Conservation (phyloP, 2,888 invertebrate genomes). For the Ligdia adustata region DNA sequence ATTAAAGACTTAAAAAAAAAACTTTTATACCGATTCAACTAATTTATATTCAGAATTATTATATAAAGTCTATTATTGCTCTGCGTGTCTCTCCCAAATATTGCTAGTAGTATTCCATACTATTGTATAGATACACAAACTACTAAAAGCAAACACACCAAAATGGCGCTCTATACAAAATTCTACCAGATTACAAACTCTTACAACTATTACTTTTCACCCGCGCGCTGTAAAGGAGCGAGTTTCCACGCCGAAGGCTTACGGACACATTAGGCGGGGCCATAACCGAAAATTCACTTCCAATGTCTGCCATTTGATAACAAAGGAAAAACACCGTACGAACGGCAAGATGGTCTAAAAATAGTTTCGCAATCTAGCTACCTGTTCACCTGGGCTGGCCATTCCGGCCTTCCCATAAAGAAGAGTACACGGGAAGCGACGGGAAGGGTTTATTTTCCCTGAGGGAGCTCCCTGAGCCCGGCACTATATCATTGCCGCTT, state of each 20-base stretch:
- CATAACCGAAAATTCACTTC: slow-evolving; percentile 66
- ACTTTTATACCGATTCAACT: too few species aligned
- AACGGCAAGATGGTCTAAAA: slow-evolving; percentile 82
- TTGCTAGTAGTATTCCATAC: too few species aligned
- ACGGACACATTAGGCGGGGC: slow-evolving; percentile 63
- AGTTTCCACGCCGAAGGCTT: slow-evolving; percentile 49
- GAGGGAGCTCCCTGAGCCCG: slow-evolving; percentile 77
- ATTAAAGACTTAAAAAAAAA: too few species aligned
- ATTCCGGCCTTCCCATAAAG: slow-evolving; percentile 82
- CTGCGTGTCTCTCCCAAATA: too few species aligned
- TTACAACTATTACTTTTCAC: slow-evolving; percentile 40
- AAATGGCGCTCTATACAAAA: slow-evolving; percentile 8
- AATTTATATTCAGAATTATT: too few species aligned
- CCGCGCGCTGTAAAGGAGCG: slow-evolving; percentile 52
- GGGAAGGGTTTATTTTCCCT: slow-evolving; percentile 83
- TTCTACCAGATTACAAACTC: slow-evolving; percentile 9
- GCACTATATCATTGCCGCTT: slow-evolving; percentile 81
- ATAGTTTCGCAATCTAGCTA: slow-evolving; percentile 81
- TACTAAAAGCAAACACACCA: neutral
- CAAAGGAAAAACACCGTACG: slow-evolving; percentile 80
- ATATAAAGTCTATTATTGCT: too few species aligned
- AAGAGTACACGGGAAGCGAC: slow-evolving; percentile 80
- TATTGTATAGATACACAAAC: neutral
- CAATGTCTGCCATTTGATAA: slow-evolving; percentile 77
- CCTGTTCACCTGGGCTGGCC: slow-evolving; percentile 82